phyloP scores from a whole-genome alignment of 2,797 vertebrate species.

The Alcedo quadribrachys region DNA sequence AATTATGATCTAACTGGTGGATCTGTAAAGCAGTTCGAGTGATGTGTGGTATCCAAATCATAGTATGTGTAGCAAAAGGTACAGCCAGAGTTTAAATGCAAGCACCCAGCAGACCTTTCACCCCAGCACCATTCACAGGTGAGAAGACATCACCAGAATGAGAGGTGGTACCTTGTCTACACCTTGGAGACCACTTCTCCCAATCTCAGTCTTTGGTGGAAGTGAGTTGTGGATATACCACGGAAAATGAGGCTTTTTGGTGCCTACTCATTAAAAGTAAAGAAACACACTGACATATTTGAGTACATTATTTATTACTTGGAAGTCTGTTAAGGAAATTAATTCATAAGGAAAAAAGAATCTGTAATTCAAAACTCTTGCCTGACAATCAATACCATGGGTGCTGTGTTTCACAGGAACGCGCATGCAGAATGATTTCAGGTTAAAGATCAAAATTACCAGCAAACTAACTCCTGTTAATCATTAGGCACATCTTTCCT shows the following conservation, averaged over 20 bases:
- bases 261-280: neutral
- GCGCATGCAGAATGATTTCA: neutral
- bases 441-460: conserved; percentile 12
- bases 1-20: no score
- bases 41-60: fast-evolving
- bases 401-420: neutral
- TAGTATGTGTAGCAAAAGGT: fast-evolving
- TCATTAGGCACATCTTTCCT: neutral
- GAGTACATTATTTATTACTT: neutral
- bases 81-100: fast-evolving
- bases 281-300: neutral
- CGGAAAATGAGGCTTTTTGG: neutral
- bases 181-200: no score
- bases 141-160: fast-evolving
- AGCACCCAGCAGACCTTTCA: fast-evolving
- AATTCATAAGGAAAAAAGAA: neutral
- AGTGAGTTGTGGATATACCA: fast-evolving
- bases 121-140: fast-evolving
- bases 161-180: fast-evolving
- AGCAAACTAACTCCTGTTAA: conserved; percentile 23
- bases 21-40: fast-evolving
- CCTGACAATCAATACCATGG: neutral
- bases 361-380: conserved; percentile 13
- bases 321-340: neutral
- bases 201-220: neutral